Evolutionary conservation across 2,797 vertebrate genomes (phyloP), one percentile per base, ranked within the genome.

Genomic region (Allobates femoralis): DNA sequence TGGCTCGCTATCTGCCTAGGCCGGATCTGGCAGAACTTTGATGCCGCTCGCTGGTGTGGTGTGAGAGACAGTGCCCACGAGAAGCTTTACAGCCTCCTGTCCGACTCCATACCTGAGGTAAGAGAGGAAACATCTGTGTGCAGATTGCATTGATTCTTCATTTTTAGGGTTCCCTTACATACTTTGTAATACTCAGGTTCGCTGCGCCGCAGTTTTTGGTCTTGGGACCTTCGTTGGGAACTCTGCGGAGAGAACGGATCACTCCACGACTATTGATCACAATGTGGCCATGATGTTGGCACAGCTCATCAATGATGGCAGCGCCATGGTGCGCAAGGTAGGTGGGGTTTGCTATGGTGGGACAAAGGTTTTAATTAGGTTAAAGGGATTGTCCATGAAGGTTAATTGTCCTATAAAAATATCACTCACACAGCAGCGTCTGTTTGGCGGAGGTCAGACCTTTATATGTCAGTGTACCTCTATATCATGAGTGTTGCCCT

Each of bases 261-360:
- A 99, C 93, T 99, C 98, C 26, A 99, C 98, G 91, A 99, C 98
- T 90, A 99, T 99, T 3, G 98, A 99, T 92, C 98, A 99, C 94
- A 99, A 99, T 0, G 98, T 99, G 90, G 98, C 97, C 89, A 99
- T 99, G 98, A 98, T 99, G 98, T 89, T 99, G 87, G 98, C 98
- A 0, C 98, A 99, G 91, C 97, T 99, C 77, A 97, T 99, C 93
- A 98, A 96, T 2, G 98, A 99, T 0, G 98, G 98, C 60, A 99
- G 98, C 90, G 97, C 98, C 0, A 95, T 99, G 90, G 98, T 99
- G 37, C 94, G 98, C 64, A 99, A 99, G 97, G 98, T 99, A 89
- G 18, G 89, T 82, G 32, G 15, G 2, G 16, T 5, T 23, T 23
- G 7, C 34, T 10, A 21, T 28, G n/a, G 6, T 26, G 46, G 71